Base-by-base conservation (phyloP, 2,797 vertebrate genomes). In the Alauda arvensis region DNA sequence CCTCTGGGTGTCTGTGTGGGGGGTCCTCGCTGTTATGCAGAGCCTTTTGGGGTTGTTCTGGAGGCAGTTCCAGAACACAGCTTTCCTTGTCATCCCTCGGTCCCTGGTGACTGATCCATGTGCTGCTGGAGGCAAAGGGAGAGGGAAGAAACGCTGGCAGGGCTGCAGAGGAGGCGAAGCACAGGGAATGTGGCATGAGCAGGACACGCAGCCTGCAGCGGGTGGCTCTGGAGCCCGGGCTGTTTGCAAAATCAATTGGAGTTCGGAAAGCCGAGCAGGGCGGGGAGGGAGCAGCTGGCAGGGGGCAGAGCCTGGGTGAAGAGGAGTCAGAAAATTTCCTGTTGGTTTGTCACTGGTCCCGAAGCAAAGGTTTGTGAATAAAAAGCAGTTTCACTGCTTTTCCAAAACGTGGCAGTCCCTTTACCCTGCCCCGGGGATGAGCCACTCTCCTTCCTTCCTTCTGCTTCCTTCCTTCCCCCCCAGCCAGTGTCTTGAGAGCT, bases 401-500 rank as follows among this genome's bases (percentile, higher is more conserved):
- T 43, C 85, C 49, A 25, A 43, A 62, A 78, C 5, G 21, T 43
- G 77, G 88, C 59, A 80, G 48, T 37, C 19, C 46, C 33, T 67
- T 60, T 45, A n/a, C 57, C 43, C 68, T 88, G 68, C 33, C 34
- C 20, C 0, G 0, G 33, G 40, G 21, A 31, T 74, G 57, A 90
- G 78, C 48, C 4, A 0, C n/a, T 34, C 57, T 78, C 26, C 14
- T 40, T 43, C 49, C 51, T 83, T 42, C 45, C 40, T 76, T 33
- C 61, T 77, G 18, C 14, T 39, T 39, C 55, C 45, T 85, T 48
- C 37, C 40, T 78, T 29, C 74, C 34, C 39, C 62, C 45, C 19
- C 6, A 49, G 29, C 21, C 19, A 29, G 12, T 40, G 55, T 69
- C 65, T 51, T 0, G 18, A 46, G 68, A 17, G 1, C 0, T 46